A percentile compares a stretch with the other conserved stretches of the same genome.
Conservation (phyloP, 2,113 vertebrate genomes). For the Sceloporus undulatus region DNA sequence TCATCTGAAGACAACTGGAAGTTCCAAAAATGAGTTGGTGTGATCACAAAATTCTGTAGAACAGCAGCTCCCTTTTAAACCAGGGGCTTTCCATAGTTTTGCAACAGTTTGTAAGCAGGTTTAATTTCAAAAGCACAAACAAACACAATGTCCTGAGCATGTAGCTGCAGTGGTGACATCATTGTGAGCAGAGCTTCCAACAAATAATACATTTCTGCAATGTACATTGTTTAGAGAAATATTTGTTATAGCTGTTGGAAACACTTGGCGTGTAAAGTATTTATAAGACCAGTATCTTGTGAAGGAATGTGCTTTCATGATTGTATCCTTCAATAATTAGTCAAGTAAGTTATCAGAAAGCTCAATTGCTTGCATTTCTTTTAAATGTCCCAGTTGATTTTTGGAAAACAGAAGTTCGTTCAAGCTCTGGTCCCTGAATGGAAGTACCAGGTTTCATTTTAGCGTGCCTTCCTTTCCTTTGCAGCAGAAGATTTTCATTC, state of each 20-base stretch:
- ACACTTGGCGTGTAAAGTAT: not conserved
- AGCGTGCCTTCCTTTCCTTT: not conserved
- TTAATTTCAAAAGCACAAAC: slow-evolving; percentile 27
- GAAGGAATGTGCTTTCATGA: too few relatives aligned
- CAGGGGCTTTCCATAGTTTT: not conserved
- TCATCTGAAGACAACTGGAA: too few relatives aligned
- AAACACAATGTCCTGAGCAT: not conserved
- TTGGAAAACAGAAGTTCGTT: not conserved
- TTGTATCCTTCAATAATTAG: not conserved
- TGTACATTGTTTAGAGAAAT: not conserved
- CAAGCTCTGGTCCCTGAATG: not conserved
- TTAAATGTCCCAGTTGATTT: not conserved
- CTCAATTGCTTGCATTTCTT: slow-evolving; percentile 14
- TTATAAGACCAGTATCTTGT: not conserved
- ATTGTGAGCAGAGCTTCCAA: not conserved
- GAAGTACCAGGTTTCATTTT: not conserved
- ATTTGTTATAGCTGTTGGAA: not conserved
- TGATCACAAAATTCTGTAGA: slow-evolving; percentile 4
- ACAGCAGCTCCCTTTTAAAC: slow-evolving; percentile 9
- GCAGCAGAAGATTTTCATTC: too few relatives aligned
- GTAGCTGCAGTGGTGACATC: not conserved
- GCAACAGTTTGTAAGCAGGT: not conserved
- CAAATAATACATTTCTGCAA: not conserved
- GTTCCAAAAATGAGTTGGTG: not conserved
- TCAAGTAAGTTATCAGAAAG: not conserved